These are phyloP conservation scores for Egretta garzetta DNA, from an alignment of 2,113 vertebrate species.

Conservation along the genomic window DNA sequence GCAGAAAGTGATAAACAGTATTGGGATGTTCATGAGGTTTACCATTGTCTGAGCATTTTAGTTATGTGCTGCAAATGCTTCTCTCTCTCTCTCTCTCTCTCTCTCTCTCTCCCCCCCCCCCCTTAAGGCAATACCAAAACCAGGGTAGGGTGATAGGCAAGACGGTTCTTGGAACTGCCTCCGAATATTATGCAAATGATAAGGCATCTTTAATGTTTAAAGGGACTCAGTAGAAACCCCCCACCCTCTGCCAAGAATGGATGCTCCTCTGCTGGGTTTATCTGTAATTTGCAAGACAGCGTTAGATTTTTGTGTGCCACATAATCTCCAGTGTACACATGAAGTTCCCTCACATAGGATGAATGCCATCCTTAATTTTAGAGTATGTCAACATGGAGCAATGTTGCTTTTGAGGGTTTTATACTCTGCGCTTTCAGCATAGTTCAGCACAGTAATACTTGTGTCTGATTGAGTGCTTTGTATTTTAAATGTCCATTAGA, in stretches of 20 bases:
- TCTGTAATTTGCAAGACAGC: background rate
- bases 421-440: background rate
- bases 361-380: background rate
- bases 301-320: background rate
- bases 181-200: background rate
- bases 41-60: background rate
- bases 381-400: background rate
- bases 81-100: background rate
- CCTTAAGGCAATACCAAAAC: background rate
- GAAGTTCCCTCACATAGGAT: background rate
- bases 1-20: background rate
- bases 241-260: rapidly evolving
- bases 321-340: background rate
- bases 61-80: background rate
- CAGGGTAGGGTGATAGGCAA: background rate
- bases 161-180: background rate
- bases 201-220: background rate
- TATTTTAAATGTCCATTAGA: background rate
- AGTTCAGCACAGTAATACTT: background rate
- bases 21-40: background rate
- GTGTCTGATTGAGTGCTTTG: rapidly evolving
- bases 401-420: background rate
- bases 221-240: background rate
- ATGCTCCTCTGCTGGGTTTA: background rate
- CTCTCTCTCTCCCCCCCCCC: too few relatives aligned